Evolutionary conservation across 2,888 invertebrate species (phyloP).

Genomic region (Apotomis capreana): DNA sequence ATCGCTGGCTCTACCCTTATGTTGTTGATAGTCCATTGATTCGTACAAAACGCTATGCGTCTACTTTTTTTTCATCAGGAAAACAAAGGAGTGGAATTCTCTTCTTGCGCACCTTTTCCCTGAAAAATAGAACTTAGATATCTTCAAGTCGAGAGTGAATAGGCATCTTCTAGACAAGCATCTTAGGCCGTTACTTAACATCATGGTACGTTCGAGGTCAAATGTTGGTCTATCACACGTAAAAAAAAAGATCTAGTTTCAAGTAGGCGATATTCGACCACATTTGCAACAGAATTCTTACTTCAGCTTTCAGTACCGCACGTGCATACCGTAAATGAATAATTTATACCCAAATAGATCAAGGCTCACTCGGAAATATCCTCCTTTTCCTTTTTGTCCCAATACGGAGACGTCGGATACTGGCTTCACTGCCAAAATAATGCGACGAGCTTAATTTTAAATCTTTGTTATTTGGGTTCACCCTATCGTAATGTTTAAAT

Average conservation of each 20-base stretch:
- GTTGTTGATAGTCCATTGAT: no score
- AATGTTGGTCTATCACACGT: no score
- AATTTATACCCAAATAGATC: conserved; percentile 56
- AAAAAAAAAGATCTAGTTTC: neutral
- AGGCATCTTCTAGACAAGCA: no score
- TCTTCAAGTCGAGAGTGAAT: no score
- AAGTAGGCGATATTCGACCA: conserved; percentile 14
- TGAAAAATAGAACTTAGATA: no score
- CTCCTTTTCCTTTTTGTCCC: conserved; percentile 26
- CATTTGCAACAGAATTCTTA: conserved; percentile 34
- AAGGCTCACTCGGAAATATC: conserved; percentile 43
- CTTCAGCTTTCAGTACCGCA: conserved; percentile 43
- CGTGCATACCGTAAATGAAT: conserved; percentile 64
- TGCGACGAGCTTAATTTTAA: conserved; percentile 22
- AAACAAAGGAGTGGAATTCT: no score
- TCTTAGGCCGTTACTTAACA: no score
- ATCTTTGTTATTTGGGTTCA: conserved; percentile 15
- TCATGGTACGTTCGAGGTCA: no score
- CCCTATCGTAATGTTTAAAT: conserved; percentile 6
- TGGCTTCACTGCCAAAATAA: conserved; percentile 24
- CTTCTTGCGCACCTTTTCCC: no score
- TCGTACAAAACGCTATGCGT: no score
- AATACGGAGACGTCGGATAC: conserved; percentile 29
- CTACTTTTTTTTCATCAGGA: no score
- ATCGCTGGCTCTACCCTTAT: no score